Base-by-base conservation (phyloP, 2,888 invertebrate species). In the Macrophya alboannulata region DNA sequence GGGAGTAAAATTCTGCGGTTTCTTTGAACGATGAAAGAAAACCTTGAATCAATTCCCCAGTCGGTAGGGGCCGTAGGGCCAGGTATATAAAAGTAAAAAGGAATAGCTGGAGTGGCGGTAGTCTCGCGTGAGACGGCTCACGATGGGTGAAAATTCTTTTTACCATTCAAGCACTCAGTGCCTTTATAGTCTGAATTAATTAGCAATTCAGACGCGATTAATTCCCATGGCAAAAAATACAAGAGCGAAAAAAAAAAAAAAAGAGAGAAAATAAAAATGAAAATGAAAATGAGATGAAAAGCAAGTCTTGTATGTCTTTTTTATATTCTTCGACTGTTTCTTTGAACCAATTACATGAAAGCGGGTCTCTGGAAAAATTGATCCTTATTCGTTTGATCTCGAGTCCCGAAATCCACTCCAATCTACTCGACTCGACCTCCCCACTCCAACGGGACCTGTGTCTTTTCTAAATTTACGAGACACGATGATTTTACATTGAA, bases 231-330 rank as follows among this genome's bases (percentile, higher is more conserved):
- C 1, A 15, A 25, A 5, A 6, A 65, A 15, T 2, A 4, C 1
- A 51, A 55, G 68, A 65, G 86, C 85, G 86, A 85, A 84, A 81
- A 83, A 51, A 86, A 81, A 83, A 84, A 68, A 68, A 77, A 31
- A 48, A 40, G 72, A 72, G 74, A 85, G 85, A 87, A 85, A 83
- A 83, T 74, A 45, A 86, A 81, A 82, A n/a, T n/a, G n/a, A n/a
- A n/a, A n/a, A n/a, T n/a, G n/a, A n/a, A n/a, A n/a, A n/a, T n/a
- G n/a, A n/a, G n/a, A n/a, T n/a, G n/a, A n/a, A n/a, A n/a, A n/a
- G n/a, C n/a, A n/a, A 83, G 86, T 86, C 86, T 87, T 86, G 87
- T 88, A 6, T 21, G 15, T 59, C 21, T 62, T 25, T 10, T 12
- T 21, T 12, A 12, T 62, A 21, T 62, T 62, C 25, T 62, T 62